Evolutionary conservation across 2,113 vertebrate species (phyloP).

Genomic region (Ondatra zibethicus): DNA sequence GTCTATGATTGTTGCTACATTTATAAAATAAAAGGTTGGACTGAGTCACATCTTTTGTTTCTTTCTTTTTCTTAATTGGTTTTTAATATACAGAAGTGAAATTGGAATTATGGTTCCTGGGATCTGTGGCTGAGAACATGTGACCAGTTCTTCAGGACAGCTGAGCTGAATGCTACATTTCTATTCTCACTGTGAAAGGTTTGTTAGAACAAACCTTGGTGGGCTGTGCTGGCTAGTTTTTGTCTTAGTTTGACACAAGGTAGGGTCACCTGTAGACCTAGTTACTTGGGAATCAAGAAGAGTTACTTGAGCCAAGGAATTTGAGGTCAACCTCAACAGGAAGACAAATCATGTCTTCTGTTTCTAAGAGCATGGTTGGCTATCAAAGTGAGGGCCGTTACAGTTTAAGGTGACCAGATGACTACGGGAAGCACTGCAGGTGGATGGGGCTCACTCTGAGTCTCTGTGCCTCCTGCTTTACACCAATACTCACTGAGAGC

Average conservation of each 20-base stretch:
- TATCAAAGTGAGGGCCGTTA: background rate
- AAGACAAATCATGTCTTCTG: background rate
- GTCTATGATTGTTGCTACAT: background rate
- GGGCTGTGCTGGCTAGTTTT: too few species aligned
- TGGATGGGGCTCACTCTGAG: rapidly evolving
- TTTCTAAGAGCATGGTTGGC: background rate
- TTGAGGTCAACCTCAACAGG: too few species aligned
- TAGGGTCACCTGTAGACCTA: too few species aligned
- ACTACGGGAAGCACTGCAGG: background rate
- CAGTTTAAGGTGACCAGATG: background rate
- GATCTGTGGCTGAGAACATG: background rate
- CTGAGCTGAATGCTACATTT: conserved; percentile 15
- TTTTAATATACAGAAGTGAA: conserved; percentile 60
- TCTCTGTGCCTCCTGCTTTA: background rate
- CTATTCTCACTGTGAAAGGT: conserved; percentile 33
- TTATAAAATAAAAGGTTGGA: background rate
- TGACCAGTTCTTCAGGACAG: conserved; percentile 1
- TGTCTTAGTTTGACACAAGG: too few species aligned
- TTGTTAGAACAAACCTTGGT: background rate
- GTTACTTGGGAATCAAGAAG: too few species aligned
- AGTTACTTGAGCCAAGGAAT: too few species aligned
- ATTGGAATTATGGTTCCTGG: conserved; percentile 10
- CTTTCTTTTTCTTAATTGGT: conserved; percentile 36
- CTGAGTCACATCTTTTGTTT: background rate
- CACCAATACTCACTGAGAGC: background rate